Evolutionary conservation across 2,113 vertebrate genomes (phyloP).

Genomic region (Melanerpes formicivorus): DNA sequence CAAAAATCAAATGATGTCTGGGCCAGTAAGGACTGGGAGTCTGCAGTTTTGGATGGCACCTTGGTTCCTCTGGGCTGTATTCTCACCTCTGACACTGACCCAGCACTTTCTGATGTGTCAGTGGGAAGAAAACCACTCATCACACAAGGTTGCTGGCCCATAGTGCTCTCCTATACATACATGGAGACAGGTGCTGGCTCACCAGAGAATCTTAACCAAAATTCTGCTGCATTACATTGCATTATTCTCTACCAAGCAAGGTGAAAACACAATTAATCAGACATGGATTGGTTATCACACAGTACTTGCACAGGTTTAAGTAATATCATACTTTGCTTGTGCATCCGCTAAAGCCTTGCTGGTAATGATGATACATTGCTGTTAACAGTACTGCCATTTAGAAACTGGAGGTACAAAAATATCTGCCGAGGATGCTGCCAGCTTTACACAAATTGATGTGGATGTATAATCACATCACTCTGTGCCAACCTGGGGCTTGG

Average conservation of each 20-base stretch:
- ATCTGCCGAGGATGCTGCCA: neutral
- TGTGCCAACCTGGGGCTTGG: neutral
- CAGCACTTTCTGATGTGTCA: neutral
- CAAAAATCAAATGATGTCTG: neutral
- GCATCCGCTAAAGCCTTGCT: constrained; percentile 17
- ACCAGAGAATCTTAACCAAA: neutral
- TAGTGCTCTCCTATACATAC: fast-evolving
- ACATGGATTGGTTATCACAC: neutral
- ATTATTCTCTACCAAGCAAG: neutral
- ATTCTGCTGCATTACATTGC: neutral
- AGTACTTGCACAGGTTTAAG: constrained; percentile 5
- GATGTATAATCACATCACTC: neutral
- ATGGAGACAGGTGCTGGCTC: fast-evolving
- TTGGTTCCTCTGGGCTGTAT: neutral
- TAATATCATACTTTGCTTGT: neutral
- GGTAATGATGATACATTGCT: constrained; percentile 38
- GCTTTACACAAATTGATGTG: neutral
- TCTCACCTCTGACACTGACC: neutral
- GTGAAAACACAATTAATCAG: neutral
- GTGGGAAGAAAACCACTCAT: neutral
- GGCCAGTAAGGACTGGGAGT: neutral
- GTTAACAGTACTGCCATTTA: constrained; percentile 21
- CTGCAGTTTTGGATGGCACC: neutral
- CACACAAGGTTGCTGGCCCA: fast-evolving
- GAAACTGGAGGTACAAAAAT: constrained; percentile 7